A percentile compares a stretch with the other conserved stretches of the same genome.
These are phyloP conservation scores for Pangasius mekongensis DNA, from an alignment of 2,797 vertebrate genomes.

Conservation along the genomic window DNA sequence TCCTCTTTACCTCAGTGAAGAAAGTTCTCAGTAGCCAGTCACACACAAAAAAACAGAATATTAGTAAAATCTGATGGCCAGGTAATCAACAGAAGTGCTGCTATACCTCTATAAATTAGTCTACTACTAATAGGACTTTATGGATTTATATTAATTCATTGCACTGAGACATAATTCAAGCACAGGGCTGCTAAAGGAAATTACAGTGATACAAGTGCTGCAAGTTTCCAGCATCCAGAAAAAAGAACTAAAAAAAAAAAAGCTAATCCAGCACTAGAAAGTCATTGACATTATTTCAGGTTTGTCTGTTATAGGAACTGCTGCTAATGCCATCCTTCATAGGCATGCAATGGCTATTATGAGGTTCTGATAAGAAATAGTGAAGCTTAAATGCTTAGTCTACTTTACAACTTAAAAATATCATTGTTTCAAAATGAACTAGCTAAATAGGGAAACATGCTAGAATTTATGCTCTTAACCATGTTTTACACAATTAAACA, in stretches of 20 bases:
- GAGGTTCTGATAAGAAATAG: not conserved
- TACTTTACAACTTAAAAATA: not conserved
- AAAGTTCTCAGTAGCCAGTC: not conserved
- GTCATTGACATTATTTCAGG: not conserved
- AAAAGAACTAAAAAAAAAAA: not conserved
- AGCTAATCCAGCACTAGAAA: too few relatives aligned
- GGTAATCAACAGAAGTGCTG: not conserved
- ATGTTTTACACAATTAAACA: not conserved
- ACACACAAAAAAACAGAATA: not conserved
- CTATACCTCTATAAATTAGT: not conserved
- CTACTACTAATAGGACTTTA: not conserved
- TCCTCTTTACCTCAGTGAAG: constrained; percentile 27
- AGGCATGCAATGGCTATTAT: not conserved
- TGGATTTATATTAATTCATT: not conserved
- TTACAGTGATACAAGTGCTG: too few relatives aligned
- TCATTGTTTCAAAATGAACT: not conserved
- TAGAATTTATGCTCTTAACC: not conserved
- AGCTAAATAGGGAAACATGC: too few relatives aligned
- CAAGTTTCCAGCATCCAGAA: not conserved
- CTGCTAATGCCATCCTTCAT: not conserved
- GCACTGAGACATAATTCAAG: not conserved
- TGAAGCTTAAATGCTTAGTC: not conserved
- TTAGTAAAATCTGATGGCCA: not conserved
- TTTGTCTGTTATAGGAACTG: not conserved
- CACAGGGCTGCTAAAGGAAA: not conserved